Evolutionary conservation across 2,113 vertebrate genomes (phyloP).

Genomic region (Catharus minimus): DNA sequence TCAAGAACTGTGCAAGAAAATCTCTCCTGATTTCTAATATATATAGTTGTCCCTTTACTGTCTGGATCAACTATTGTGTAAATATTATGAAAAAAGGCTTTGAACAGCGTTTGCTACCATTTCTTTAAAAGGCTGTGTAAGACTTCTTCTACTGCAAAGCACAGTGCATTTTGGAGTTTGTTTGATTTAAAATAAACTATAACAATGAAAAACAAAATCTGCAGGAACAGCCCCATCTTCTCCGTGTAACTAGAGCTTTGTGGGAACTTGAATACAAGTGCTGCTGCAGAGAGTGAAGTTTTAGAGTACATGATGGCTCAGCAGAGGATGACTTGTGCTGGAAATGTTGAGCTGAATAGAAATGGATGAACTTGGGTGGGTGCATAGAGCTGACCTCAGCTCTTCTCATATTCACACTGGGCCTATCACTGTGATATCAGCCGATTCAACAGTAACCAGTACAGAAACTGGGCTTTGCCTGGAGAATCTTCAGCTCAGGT

Average conservation of each 20-base stretch:
- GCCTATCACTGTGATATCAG: background rate
- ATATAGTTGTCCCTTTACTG: background rate
- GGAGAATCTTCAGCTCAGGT: slow-evolving; percentile 35
- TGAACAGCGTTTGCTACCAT: background rate
- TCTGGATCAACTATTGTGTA: background rate
- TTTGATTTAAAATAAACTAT: background rate
- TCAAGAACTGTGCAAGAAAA: background rate
- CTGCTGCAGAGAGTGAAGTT: background rate
- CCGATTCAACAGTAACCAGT: background rate
- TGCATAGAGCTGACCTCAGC: background rate
- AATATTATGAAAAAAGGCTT: background rate
- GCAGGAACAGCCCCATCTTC: background rate
- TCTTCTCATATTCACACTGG: slow-evolving; percentile 15
- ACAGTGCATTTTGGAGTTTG: background rate
- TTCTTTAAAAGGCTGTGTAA: background rate
- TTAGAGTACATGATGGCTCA: background rate
- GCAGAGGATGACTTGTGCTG: background rate
- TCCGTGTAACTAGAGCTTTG: background rate
- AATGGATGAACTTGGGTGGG: background rate
- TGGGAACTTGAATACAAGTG: background rate
- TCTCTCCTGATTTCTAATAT: background rate
- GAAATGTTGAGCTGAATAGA: background rate
- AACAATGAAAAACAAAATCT: background rate
- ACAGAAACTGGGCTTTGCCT: background rate
- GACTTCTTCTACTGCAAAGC: background rate